Evolutionary conservation across 2,113 vertebrate species (phyloP).

Genomic region (Larimichthys polyactis): DNA sequence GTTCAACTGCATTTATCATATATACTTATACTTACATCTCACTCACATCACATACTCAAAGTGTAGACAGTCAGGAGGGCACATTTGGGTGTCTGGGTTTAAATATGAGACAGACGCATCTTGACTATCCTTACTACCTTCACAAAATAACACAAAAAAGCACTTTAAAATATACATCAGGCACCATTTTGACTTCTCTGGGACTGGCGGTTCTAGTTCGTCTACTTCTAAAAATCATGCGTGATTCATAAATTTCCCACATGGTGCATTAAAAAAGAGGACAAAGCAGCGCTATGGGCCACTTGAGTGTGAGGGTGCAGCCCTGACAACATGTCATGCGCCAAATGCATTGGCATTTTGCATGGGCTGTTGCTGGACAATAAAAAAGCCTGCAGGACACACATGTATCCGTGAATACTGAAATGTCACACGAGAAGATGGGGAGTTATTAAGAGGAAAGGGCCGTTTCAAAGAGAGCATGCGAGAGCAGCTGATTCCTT

Average conservation of each 20-base stretch:
- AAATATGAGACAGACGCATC: no score
- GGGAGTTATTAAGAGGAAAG: constrained; percentile 56
- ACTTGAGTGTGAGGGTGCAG: constrained; percentile 3
- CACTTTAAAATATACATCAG: constrained; percentile 1
- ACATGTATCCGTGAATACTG: constrained; percentile 59
- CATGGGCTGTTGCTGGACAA: constrained; percentile 11
- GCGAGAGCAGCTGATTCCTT: constrained; percentile 68
- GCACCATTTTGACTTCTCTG: not conserved
- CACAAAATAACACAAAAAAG: not conserved
- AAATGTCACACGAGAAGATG: constrained; percentile 69
- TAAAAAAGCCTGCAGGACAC: constrained; percentile 42
- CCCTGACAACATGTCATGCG: constrained; percentile 37
- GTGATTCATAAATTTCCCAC: not conserved
- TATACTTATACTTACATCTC: not conserved
- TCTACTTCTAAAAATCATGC: not conserved
- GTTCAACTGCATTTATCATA: not conserved
- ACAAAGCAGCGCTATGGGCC: constrained; percentile 19
- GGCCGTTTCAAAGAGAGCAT: constrained; percentile 37
- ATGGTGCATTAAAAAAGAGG: constrained; percentile 3
- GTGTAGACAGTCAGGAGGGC: not conserved
- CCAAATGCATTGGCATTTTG: constrained; percentile 66
- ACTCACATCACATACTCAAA: not conserved
- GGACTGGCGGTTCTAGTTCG: not conserved
- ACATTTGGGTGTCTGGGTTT: not conserved
- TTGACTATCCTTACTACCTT: not conserved